Percentiles rank a stretch among this genome's conserved stretches.
Conservation (phyloP, 2,888 invertebrate species). For the Globia sparganii region DNA sequence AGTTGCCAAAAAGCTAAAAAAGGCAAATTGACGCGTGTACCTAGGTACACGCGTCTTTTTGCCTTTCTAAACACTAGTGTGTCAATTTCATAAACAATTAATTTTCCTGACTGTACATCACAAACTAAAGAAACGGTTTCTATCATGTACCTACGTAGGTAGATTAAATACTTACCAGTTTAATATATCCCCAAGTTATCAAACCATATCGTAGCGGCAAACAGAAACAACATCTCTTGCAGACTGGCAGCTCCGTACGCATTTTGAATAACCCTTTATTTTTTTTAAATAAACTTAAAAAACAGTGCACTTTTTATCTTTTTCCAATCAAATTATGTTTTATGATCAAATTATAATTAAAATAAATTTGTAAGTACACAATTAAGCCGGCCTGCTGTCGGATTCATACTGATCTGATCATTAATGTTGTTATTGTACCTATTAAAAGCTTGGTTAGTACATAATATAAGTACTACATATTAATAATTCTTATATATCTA, state of each 20-base stretch:
- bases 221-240: slow-evolving; percentile 68
- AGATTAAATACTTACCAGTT: slow-evolving; percentile 56
- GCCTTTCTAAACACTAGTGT: too few relatives aligned
- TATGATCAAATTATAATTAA: background rate
- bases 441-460: background rate
- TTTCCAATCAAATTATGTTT: background rate
- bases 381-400: background rate
- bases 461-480: background rate
- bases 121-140: background rate
- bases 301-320: background rate
- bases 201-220: slow-evolving; percentile 69
- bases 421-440: slow-evolving; percentile 1
- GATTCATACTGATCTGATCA: slow-evolving; percentile 40
- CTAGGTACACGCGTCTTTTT: too few relatives aligned
- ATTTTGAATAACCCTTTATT: slow-evolving; percentile 43
- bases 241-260: slow-evolving; percentile 63
- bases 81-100: background rate
- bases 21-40: background rate
- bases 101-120: background rate
- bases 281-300: background rate
- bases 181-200: slow-evolving; percentile 64
- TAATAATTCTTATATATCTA: background rate
- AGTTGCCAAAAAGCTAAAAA: too few relatives aligned
- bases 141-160: background rate
- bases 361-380: slow-evolving; percentile 9